Evolutionary conservation across 2,888 invertebrate genomes (phyloP).

Genomic region (Catonia carolina): DNA sequence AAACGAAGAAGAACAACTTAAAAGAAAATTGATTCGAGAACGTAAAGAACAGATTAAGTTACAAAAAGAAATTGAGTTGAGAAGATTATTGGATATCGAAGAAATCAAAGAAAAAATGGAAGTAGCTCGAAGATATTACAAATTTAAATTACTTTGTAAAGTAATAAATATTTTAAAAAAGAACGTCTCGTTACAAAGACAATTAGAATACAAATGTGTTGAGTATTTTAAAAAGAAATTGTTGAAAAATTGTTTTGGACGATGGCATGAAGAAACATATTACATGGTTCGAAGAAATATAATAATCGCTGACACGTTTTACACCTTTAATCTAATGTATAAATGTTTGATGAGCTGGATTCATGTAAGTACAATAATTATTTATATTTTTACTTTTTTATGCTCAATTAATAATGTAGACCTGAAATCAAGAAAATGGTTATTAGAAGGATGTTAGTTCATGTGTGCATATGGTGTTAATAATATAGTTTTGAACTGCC

Average conservation of each 20-base stretch:
- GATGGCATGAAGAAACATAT: constrained; percentile 5
- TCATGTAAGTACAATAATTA: constrained; percentile 1
- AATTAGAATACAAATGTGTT: not conserved
- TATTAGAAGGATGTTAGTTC: no score
- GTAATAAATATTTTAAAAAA: constrained; percentile 2
- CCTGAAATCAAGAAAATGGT: no score
- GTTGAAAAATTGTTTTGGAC: not conserved
- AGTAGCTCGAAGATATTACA: constrained; percentile 1
- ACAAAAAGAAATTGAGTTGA: constrained; percentile 4
- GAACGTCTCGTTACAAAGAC: not conserved
- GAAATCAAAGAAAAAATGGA: not conserved
- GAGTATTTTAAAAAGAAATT: not conserved
- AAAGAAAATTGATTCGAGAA: not conserved
- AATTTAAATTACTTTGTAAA: not conserved
- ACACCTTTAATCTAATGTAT: not conserved
- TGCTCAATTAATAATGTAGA: no score
- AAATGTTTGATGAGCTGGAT: constrained; percentile 5
- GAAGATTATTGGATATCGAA: not conserved
- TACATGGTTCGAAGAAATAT: constrained; percentile 1
- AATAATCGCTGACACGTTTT: constrained; percentile 7
- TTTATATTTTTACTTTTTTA: no score
- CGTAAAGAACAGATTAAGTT: not conserved
- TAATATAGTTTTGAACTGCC: no score
- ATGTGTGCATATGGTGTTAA: no score
- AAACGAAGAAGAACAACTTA: constrained; percentile 1